These are phyloP conservation scores for Sphaerophoria taeniata DNA, from an alignment of 2,888 invertebrate species.

Conservation along the genomic window DNA sequence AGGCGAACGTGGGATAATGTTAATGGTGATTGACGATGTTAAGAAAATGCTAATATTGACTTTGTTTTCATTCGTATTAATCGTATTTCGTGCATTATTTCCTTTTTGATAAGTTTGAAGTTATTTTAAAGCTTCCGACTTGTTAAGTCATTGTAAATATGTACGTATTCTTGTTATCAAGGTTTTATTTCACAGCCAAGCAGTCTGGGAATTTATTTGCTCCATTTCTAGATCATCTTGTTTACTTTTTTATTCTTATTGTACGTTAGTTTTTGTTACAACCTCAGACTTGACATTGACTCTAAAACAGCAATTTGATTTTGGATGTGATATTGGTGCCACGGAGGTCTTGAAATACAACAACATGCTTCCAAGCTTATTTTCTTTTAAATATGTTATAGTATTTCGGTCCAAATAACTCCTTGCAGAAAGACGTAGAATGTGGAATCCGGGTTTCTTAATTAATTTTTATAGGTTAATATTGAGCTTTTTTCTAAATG, in stretches of 20 bases:
- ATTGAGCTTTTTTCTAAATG: no score
- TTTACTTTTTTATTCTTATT: neutral
- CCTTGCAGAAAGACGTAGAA: no score
- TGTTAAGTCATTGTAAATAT: neutral
- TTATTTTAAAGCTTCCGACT: neutral
- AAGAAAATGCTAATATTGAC: slow-evolving; percentile 38
- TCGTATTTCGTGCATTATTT: slow-evolving; percentile 9
- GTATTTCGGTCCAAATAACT: no score
- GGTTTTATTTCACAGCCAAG: slow-evolving; percentile 53
- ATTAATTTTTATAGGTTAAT: no score
- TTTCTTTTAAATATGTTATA: no score
- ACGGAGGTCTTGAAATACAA: no score
- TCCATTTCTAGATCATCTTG: neutral
- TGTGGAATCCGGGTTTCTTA: no score
- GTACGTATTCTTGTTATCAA: slow-evolving; percentile 8
- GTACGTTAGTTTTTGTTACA: neutral
- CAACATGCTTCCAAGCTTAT: no score
- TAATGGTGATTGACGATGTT: neutral
- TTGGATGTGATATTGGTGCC: no score
- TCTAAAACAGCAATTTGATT: no score
- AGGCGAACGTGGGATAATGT: no score
- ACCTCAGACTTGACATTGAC: neutral
- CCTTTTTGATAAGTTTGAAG: slow-evolving; percentile 36
- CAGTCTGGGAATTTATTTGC: slow-evolving; percentile 50
- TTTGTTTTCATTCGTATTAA: slow-evolving; percentile 20